Conservation (phyloP, 2,797 vertebrate species). For the Podarcis lilfordi region DNA sequence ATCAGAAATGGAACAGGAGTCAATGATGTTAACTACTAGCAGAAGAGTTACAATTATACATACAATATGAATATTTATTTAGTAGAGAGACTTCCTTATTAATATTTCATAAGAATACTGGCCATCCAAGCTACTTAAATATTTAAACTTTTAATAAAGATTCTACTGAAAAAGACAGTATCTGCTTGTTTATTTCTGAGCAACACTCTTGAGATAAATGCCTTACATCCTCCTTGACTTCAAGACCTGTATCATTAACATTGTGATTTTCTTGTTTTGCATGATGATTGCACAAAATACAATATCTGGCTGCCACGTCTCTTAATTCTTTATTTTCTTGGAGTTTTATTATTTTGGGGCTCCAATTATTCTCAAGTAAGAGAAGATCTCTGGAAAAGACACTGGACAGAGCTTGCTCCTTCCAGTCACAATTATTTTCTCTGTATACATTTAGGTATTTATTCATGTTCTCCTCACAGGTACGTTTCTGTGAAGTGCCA, state of each 20-base stretch:
- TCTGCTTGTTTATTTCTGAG: slow-evolving; percentile 56
- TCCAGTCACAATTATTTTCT: neutral
- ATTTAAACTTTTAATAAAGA: slow-evolving; percentile 80
- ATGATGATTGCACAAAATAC: neutral
- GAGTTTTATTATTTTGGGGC: slow-evolving; percentile 33
- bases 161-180: slow-evolving; percentile 79
- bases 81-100: neutral
- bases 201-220: neutral
- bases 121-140: neutral
- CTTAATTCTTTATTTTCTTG: neutral
- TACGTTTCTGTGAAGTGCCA: slow-evolving; percentile 25
- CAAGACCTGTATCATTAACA: neutral
- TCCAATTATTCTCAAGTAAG: slow-evolving; percentile 31
- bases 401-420: neutral
- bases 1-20: neutral
- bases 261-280: neutral
- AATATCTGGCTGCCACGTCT: slow-evolving; percentile 5
- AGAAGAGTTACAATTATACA: neutral
- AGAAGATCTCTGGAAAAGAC: slow-evolving; percentile 15
- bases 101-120: neutral
- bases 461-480: slow-evolving; percentile 8
- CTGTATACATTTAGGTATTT: neutral
- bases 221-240: neutral
- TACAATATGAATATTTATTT: neutral
- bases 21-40: neutral